Conservation (phyloP, 2,888 invertebrate genomes). For the Stegophylla sp. region DNA sequence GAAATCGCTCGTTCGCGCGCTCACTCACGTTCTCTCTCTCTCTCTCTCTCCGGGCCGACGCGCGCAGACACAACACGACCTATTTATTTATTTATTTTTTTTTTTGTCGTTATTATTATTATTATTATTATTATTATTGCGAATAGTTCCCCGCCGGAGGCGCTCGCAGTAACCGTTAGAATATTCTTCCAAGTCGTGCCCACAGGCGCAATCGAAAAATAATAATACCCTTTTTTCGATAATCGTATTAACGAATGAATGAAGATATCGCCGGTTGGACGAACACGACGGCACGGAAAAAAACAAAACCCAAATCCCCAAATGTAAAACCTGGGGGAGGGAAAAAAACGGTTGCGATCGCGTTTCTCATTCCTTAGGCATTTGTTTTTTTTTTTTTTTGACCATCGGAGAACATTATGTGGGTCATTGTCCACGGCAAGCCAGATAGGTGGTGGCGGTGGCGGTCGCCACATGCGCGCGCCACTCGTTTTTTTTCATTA, state of each 20-base stretch:
- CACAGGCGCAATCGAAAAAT: no score
- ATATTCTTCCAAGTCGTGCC: not conserved
- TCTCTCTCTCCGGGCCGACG: not conserved
- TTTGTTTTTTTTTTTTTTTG: no score
- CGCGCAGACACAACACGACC: slow-evolving; percentile 43
- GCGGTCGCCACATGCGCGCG: slow-evolving; percentile 15
- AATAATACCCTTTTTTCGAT: no score
- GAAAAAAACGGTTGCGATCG: slow-evolving; percentile 22
- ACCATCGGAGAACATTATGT: no score
- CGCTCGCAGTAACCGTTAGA: not conserved
- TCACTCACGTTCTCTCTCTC: not conserved
- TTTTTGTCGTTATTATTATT: not conserved
- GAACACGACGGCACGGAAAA: not conserved
- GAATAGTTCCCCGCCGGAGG: slow-evolving; percentile 11
- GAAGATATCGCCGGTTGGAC: not conserved
- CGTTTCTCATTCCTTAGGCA: slow-evolving; percentile 38
- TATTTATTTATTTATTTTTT: no score
- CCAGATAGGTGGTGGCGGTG: not conserved
- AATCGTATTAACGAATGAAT: no score
- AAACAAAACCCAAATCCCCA: no score
- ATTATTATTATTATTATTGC: not conserved
- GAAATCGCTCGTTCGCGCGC: not conserved
- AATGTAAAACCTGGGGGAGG: no score
- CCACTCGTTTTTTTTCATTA: slow-evolving; percentile 17
- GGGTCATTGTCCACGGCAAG: slow-evolving; percentile 53